Conservation (phyloP, 2,888 invertebrate species). For the Drosophila birchii region DNA sequence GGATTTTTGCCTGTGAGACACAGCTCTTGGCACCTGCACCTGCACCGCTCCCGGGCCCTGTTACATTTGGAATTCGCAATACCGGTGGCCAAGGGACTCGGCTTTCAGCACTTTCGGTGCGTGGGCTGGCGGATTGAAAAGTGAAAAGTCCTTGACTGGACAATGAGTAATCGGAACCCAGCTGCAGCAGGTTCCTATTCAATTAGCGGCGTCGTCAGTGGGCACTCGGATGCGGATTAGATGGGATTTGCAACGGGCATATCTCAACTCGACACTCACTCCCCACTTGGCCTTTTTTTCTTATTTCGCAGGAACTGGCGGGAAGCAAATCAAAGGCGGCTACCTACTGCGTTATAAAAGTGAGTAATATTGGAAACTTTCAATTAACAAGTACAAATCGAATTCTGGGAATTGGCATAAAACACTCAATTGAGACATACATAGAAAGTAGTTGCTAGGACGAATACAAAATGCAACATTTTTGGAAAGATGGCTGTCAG, state of each 20-base stretch:
- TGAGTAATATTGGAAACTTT: slow-evolving; percentile 86
- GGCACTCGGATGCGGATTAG: slow-evolving; percentile 30
- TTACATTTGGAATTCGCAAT: slow-evolving; percentile 19
- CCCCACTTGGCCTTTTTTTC: neutral
- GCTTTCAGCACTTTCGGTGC: slow-evolving; percentile 10
- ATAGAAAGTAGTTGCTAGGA: slow-evolving; percentile 10
- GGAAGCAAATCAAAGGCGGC: slow-evolving; percentile 91
- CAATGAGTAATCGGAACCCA: slow-evolving; percentile 19
- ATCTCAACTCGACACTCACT: neutral
- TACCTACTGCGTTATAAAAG: slow-evolving; percentile 91
- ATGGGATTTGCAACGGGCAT: slow-evolving; percentile 37
- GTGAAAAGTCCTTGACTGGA: slow-evolving; percentile 21
- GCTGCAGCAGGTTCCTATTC: slow-evolving; percentile 28
- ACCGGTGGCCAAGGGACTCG: neutral
- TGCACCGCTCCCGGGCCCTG: neutral
- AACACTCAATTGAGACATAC: neutral
- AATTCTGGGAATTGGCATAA: neutral
- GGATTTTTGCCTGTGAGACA: slow-evolving; percentile 9
- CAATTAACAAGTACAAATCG: neutral
- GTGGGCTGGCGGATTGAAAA: slow-evolving; percentile 25
- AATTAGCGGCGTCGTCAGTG: slow-evolving; percentile 31
- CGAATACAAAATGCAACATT: neutral
- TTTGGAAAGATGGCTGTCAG: slow-evolving; percentile 15
- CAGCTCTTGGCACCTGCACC: slow-evolving; percentile 7
- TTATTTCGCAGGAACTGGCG: slow-evolving; percentile 85